phyloP scores from a whole-genome alignment of 2,888 invertebrate genomes.

The Mythimna albipuncta region DNA sequence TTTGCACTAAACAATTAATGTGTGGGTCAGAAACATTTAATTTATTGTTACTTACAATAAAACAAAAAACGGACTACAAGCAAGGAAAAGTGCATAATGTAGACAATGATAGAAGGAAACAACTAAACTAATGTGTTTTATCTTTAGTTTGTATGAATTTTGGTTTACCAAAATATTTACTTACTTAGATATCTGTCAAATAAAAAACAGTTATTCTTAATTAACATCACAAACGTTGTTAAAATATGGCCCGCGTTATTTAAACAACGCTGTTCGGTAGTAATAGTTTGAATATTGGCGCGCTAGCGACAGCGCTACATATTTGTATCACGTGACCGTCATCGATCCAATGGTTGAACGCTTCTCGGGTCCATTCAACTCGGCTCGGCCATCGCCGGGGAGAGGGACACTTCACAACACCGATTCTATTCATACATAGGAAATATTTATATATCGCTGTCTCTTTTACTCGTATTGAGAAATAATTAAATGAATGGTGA shows the following conservation, averaged over 20 bases:
- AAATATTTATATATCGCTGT: conserved; percentile 87
- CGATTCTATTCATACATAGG: conserved; percentile 89
- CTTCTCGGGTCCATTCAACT: conserved; percentile 91
- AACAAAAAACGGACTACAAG: background rate
- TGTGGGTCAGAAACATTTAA: background rate
- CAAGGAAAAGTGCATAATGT: background rate
- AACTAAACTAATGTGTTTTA: background rate
- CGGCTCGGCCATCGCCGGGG: conserved; percentile 82
- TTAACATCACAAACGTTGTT: background rate
- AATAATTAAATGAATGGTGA: conserved; percentile 90
- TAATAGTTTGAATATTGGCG: conserved; percentile 77
- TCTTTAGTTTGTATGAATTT: background rate
- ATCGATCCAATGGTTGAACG: conserved; percentile 91
- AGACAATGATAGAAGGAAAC: too few relatives aligned
- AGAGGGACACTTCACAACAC: conserved; percentile 88
- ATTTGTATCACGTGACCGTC: conserved; percentile 88
- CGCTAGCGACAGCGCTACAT: conserved; percentile 75
- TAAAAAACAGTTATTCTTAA: background rate
- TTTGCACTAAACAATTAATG: background rate
- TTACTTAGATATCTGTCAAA: background rate
- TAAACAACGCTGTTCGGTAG: conserved; percentile 2
- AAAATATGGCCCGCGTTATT: background rate
- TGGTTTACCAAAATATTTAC: background rate
- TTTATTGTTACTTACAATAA: background rate
- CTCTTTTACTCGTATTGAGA: conserved; percentile 85